Percentiles rank a stretch among this genome's conserved stretches.
These are phyloP conservation scores for Pseudeuparius sepicola DNA, from an alignment of 2,888 invertebrate genomes.

Conservation along the genomic window DNA sequence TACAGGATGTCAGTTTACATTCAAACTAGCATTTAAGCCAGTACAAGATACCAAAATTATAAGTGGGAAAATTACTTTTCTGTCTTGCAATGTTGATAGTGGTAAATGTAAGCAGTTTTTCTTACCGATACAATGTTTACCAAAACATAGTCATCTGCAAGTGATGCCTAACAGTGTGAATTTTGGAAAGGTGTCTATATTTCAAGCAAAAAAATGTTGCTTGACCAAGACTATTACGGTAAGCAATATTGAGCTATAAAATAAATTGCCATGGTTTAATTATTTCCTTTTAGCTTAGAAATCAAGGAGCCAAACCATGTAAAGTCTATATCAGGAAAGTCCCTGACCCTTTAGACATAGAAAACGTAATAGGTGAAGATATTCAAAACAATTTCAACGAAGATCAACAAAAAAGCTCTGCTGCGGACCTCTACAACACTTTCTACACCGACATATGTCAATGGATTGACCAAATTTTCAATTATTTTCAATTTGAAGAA, in stretches of 20 bases:
- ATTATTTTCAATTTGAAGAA: slow-evolving; percentile 18
- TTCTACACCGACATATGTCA: too few species aligned
- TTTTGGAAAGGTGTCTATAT: slow-evolving; percentile 24
- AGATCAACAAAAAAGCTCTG: too few species aligned
- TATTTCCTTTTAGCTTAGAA: slow-evolving; percentile 17
- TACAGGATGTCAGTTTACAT: slow-evolving; percentile 18
- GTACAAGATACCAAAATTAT: slow-evolving; percentile 10
- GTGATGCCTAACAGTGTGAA: slow-evolving; percentile 18
- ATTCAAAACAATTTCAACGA: too few species aligned
- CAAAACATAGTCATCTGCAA: slow-evolving; percentile 18
- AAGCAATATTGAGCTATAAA: too few species aligned
- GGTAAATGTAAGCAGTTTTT: slow-evolving; percentile 19
- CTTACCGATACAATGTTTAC: slow-evolving; percentile 19
- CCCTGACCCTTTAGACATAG: slow-evolving; percentile 18
- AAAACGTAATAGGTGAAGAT: slow-evolving; percentile 9
- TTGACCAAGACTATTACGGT: slow-evolving; percentile 18
- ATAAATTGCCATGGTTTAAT: too few species aligned
- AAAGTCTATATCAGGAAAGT: slow-evolving; percentile 18
- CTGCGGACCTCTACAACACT: too few species aligned
- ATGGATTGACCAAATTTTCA: too few species aligned
- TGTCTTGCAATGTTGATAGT: slow-evolving; percentile 18
- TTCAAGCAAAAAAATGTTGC: slow-evolving; percentile 17
- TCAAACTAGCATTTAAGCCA: slow-evolving; percentile 21
- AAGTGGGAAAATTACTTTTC: slow-evolving; percentile 20
- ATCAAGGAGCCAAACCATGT: slow-evolving; percentile 20